These are phyloP conservation scores for Melanerpes aurifrons DNA, from an alignment of 2,113 vertebrate genomes.

Conservation along the genomic window DNA sequence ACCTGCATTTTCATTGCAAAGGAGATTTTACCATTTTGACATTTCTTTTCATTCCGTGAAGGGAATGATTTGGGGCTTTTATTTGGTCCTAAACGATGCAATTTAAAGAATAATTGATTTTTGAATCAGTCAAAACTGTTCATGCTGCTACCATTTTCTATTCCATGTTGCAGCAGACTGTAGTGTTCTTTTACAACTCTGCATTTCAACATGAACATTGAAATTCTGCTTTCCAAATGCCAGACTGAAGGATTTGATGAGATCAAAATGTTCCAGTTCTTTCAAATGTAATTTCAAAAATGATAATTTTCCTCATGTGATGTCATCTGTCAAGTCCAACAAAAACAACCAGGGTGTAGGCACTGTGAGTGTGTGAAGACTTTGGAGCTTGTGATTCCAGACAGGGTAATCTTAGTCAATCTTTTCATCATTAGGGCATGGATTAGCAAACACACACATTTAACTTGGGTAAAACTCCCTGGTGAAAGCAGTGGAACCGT, in stretches of 20 bases:
- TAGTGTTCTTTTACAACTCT: not conserved
- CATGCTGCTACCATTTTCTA: not conserved
- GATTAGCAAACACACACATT: accelerated
- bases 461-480: not conserved
- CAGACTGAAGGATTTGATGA: not conserved
- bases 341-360: not conserved
- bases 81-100: not conserved
- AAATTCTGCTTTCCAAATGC: not conserved
- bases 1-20: not conserved
- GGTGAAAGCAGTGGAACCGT: not conserved
- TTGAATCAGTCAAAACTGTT: not conserved
- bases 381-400: not conserved
- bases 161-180: not conserved
- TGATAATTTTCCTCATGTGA: not conserved
- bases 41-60: not conserved
- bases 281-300: not conserved
- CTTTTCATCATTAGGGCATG: not conserved
- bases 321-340: not conserved
- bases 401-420: not conserved
- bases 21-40: not conserved
- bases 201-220: not conserved
- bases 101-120: not conserved
- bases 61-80: not conserved
- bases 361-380: not conserved
- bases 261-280: not conserved